Evolutionary conservation across 1,140 invertebrate genomes (phyloP), one percentile per base, ranked within the genome.

Genomic region (Scaptomyza hsui): DNA sequence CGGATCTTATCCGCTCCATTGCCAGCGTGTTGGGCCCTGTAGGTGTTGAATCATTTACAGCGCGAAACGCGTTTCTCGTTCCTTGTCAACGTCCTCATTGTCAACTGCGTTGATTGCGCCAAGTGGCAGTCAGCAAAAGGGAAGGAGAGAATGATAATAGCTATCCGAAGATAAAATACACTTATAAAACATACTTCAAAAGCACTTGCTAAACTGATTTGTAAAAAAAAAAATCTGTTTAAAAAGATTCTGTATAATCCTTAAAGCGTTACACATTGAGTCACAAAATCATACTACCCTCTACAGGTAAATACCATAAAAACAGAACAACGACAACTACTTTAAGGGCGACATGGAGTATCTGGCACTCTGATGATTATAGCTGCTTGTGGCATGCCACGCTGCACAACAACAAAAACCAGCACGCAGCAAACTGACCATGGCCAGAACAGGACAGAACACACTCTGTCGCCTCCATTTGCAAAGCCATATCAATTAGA

Each of bases 41-140:
- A 88, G 82, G 82, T 88, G 82, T 88, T 88, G 78, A 82, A 88
- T 88, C 82, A 88, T 88, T 88, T 88, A 89, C 76, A 65, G 16
- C n/a, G n/a, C 15, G 24, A 39, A 29, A 15, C 18, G 32, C 39
- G 56, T 57, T 57, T 4, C 12, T 45, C 13, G 67, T 51, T 56
- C 56, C 60, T 56, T 45, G 24, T 51, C 67, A 49, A 49, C 44
- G 47, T 65, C 39, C 52, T 69, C 42, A 68, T 68, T 68, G 79
- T 72, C 75, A 21, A 71, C 63, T 16, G 26, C 67, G 53, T 53
- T 86, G 80, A 85, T 85, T 85, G 73, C 77, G 64, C 76, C 71
- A 56, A 69, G 52, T 48, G 37, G 68, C 37, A 21, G 26, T 45
- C 44, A 42, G 41, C 7, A 26, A 72, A 4, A 37, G 32, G n/a